Evolutionary conservation across 2,888 invertebrate species (phyloP), one percentile per base, ranked within the genome.

Genomic region (Megastigmus dorsalis): DNA sequence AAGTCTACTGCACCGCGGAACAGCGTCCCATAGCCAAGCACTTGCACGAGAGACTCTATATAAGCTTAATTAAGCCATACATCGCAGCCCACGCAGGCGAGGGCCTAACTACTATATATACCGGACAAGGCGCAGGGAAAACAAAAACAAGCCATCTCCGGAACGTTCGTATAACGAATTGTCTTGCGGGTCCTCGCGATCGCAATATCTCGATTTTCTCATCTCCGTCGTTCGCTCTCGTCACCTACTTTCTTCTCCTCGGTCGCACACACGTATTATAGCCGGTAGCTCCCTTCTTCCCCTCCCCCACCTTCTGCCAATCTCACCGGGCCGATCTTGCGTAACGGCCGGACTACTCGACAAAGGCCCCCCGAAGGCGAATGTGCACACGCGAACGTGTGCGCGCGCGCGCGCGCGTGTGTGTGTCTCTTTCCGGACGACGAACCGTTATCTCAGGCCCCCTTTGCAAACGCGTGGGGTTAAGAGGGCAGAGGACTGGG

Each of bases 281-380:
- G 48, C 43, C 60, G 71, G 70, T 75, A 78, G 75, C 75, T 48
- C n/a, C n/a, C n/a, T n/a, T n/a, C n/a, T n/a, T n/a, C n/a, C n/a
- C n/a, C n/a, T n/a, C n/a, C n/a, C n/a, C n/a, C n/a, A n/a, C n/a
- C n/a, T n/a, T n/a, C 57, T 54, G 72, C 69, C 68, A 65, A 69
- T 74, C 69, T 71, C 55, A 52, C 41, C 52, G 43, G 55, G 66
- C 55, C 41, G 63, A 75, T 71, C 67, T 75, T 75, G 71, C 68
- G 70, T 72, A 71, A 71, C 67, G 71, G 52, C 69, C 23, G 55
- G 13, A n/a, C n/a, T 10, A 38, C 45, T 66, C 50, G 59, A 69
- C 69, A 69, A 74, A 65, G 73, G 30, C 54, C 48, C 54, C 38
- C 38, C 45, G n/a, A 48, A 59, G 52, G 38, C 9, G 23, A 55